phyloP scores from a whole-genome alignment of 2,113 vertebrate genomes.

The Tichodroma muraria region DNA sequence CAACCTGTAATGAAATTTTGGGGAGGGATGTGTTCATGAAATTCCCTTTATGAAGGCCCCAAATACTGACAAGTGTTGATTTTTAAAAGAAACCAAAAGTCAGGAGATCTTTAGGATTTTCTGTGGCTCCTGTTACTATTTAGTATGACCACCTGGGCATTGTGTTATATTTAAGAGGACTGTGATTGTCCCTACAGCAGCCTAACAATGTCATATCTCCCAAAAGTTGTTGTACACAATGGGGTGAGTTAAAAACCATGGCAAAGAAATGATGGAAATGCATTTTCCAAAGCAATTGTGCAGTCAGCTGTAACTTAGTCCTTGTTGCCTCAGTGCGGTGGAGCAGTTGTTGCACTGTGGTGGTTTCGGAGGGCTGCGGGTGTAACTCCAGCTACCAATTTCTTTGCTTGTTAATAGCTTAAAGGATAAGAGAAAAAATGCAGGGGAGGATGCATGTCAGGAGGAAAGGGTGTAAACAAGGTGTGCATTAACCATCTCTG shows the following conservation, averaged over 20 bases:
- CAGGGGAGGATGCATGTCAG: neutral
- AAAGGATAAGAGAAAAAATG: neutral
- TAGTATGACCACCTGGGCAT: neutral
- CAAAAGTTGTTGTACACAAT: neutral
- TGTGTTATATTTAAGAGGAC: neutral
- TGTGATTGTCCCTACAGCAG: neutral
- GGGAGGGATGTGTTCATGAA: rapidly evolving
- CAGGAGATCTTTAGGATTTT: neutral
- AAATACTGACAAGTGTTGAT: neutral
- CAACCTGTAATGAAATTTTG: neutral
- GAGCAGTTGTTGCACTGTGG: neutral
- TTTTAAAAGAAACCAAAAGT: neutral
- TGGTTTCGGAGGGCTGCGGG: neutral
- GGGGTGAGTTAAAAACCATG: neutral
- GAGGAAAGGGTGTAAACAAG: neutral
- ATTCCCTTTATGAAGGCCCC: neutral
- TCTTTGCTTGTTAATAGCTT: neutral
- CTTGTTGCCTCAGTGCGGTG: neutral
- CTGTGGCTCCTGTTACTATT: neutral
- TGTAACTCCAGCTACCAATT: neutral
- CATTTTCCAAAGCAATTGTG: neutral
- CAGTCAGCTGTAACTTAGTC: neutral
- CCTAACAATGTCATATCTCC: neutral
- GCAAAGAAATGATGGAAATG: neutral
- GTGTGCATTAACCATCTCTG: neutral